Evolutionary conservation across 2,797 vertebrate genomes (phyloP), one percentile per base, ranked within the genome.

Genomic region (Petrocephalus schoutedeni): DNA sequence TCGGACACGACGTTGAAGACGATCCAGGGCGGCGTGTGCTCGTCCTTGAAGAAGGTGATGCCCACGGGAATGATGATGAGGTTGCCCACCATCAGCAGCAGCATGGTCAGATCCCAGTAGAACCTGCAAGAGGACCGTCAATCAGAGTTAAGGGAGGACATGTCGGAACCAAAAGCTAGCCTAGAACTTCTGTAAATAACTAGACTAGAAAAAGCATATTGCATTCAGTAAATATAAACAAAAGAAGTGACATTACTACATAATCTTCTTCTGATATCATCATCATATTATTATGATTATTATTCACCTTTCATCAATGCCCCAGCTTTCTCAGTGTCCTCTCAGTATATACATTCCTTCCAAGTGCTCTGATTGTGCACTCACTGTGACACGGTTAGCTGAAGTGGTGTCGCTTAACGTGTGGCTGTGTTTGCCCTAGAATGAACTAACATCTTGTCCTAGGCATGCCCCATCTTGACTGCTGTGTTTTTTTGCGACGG

Each of bases 31-130:
- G 98, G 98, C 0, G 98, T 99, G 94, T 99, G 97, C 92, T 99
- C 98, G 0, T 99, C 98, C 92, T 99, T 99, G 96, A 99, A 99
- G 95, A 99, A 99, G 1, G 98, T 99, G 96, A 99, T 99, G 94
- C 98, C 98, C 91, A 99, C 98, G 0, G 98, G 98, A 90, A 99
- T 99, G 94, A 99, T 98, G 95, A 99, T 99, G 92, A 99, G 96
- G 94, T 99, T 99, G 83, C 98, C 98, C 90, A 99, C 98, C 98
- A 99, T 99, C 92, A 99, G 95, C 88, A 99, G 95, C 92, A 99
- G 95, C 98, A 99, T 99, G 90, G 97, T 99, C 94, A 99, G 95
- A 94, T 99, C 98, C 98, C 98, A 99, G 89, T 99, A 99, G 97
- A 99, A 99, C 96, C 98, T 99, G 92, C 80, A 86, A 10, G 83